These are phyloP conservation scores for Ptychobarbus kaznakovi DNA, from an alignment of 2,797 vertebrate species.

Conservation along the genomic window DNA sequence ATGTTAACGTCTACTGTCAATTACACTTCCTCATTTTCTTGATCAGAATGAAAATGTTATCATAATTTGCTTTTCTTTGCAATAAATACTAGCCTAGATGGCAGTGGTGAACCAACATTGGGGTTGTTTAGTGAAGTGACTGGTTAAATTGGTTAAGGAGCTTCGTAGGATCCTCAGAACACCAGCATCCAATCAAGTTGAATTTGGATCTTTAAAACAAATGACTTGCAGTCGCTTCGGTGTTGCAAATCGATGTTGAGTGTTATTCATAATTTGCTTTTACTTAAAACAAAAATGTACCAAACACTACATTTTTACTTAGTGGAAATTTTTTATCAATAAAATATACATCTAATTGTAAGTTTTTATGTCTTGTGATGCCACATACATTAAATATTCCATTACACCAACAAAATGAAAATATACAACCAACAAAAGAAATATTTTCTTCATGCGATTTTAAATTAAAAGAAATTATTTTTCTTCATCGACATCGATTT, in stretches of 20 bases:
- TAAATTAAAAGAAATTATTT: not conserved
- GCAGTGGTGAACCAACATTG: not conserved
- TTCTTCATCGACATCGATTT: not conserved
- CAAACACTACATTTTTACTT: not conserved
- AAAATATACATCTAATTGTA: not conserved
- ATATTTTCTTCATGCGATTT: too few relatives aligned
- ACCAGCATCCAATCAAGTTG: not conserved
- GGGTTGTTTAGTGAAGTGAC: not conserved
- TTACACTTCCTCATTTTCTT: not conserved
- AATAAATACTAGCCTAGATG: not conserved
- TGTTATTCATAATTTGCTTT: too few relatives aligned
- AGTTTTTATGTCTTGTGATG: not conserved
- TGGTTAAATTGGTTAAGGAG: not conserved
- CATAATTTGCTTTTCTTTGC: not conserved
- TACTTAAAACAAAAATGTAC: not conserved
- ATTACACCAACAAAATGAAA: not conserved
- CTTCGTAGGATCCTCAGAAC: not conserved
- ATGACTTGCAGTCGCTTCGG: not conserved
- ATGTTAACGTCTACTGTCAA: conserved; percentile 3
- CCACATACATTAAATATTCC: not conserved
- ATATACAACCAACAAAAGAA: too few relatives aligned
- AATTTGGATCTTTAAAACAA: not conserved
- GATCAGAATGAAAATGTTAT: conserved; percentile 15
- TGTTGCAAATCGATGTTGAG: not conserved
- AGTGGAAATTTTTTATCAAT: not conserved